These are phyloP conservation scores for Ameiurus melas DNA, from an alignment of 2,113 vertebrate genomes.

Conservation along the genomic window DNA sequence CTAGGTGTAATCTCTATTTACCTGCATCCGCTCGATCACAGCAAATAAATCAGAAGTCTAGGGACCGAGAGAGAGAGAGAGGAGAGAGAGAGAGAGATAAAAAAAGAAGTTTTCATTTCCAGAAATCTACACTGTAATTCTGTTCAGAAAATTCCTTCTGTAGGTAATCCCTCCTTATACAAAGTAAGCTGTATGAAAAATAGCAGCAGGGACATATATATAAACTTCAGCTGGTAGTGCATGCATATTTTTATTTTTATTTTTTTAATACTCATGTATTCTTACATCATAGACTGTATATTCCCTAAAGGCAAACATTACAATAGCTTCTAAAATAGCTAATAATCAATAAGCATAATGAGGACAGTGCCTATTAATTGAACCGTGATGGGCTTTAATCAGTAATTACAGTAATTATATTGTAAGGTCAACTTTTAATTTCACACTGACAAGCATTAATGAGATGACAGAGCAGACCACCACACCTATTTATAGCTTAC, in stretches of 20 bases:
- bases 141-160: not conserved
- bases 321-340: not conserved
- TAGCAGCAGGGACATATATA: constrained; percentile 5
- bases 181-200: constrained; percentile 32
- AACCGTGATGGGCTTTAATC: not conserved
- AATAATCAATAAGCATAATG: not conserved
- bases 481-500: not conserved
- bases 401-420: constrained; percentile 7
- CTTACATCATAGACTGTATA: not conserved
- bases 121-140: not conserved
- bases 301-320: not conserved
- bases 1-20: constrained; percentile 50
- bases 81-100: constrained; percentile 30
- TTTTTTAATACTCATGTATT: not conserved
- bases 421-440: not conserved
- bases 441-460: too few relatives aligned
- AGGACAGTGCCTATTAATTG: not conserved
- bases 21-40: constrained; percentile 93
- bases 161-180: not conserved
- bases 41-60: constrained; percentile 87
- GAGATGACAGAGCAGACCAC: not conserved
- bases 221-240: constrained; percentile 19
- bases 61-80: constrained; percentile 40
- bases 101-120: not conserved
- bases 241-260: not conserved